Conservation (phyloP, 2,113 vertebrate species). For the Romanogobio albipinnatus region DNA sequence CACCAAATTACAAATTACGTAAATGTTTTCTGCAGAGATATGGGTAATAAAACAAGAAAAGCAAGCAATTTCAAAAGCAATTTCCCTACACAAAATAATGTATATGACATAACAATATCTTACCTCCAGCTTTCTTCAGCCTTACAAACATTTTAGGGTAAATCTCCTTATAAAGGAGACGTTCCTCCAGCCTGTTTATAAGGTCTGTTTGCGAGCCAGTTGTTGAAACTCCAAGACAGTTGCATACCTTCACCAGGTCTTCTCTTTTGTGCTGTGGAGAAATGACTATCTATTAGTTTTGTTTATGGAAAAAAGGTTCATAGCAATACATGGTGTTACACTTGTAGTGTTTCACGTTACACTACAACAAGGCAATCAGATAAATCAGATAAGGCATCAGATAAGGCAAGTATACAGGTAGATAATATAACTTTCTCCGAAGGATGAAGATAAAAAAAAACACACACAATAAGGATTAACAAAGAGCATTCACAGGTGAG, state of each 20-base stretch:
- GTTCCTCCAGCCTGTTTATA: constrained; percentile 29
- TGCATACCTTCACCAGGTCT: not conserved
- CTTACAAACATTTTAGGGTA: constrained; percentile 43
- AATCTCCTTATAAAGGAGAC: constrained; percentile 29
- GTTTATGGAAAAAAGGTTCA: not conserved
- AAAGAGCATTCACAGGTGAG: too few species aligned
- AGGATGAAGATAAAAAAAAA: too few species aligned
- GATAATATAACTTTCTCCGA: too few species aligned
- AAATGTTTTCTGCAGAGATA: not conserved
- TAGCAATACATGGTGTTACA: too few species aligned
- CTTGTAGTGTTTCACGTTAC: too few species aligned
- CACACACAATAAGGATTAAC: too few species aligned
- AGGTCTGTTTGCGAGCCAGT: not conserved
- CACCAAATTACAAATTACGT: not conserved
- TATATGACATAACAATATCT: not conserved
- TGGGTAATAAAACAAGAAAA: not conserved
- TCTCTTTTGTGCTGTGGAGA: not conserved
- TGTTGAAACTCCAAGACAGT: not conserved
- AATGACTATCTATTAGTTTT: not conserved
- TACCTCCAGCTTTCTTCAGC: constrained; percentile 38
- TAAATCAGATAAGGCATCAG: too few species aligned
- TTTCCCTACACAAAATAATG: not conserved
- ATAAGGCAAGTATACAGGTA: too few species aligned
- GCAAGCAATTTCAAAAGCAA: too few species aligned
- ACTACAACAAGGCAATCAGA: too few species aligned